A percentile compares a stretch with the other conserved stretches of the same genome.
Evolutionary conservation across 2,113 vertebrate species (phyloP).

Genomic region (Gymnocephalus cernua): DNA sequence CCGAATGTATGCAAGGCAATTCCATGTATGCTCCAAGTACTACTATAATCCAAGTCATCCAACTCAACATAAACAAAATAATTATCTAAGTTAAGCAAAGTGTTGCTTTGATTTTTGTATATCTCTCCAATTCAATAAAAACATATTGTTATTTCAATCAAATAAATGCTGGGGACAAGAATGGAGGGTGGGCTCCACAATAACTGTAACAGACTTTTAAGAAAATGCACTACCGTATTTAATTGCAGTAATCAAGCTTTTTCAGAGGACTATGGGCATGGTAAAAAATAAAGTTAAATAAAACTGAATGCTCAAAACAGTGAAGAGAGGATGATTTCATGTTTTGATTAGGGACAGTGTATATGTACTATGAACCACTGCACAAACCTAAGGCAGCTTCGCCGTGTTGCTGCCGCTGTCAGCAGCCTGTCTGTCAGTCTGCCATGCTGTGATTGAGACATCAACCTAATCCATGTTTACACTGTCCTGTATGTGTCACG

Average conservation of each 20-base stretch:
- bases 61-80: neutral
- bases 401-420: slow-evolving; percentile 47
- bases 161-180: neutral
- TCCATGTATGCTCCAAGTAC: neutral
- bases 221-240: neutral
- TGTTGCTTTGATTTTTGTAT: neutral
- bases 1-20: neutral
- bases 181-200: neutral
- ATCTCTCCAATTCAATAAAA: neutral
- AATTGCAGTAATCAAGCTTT: neutral
- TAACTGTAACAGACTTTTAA: neutral
- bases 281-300: no score
- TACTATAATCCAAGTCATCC: neutral
- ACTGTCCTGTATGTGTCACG: slow-evolving; percentile 78
- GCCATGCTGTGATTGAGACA: slow-evolving; percentile 84
- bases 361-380: neutral
- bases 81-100: neutral
- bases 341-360: neutral
- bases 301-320: neutral
- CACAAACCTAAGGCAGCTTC: slow-evolving; percentile 5
- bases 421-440: slow-evolving; percentile 78
- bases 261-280: neutral
- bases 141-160: neutral
- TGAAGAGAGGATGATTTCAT: neutral
- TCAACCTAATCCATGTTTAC: slow-evolving; percentile 88